Base-by-base conservation (phyloP, 2,113 vertebrate genomes). In the Chinchilla lanigera region DNA sequence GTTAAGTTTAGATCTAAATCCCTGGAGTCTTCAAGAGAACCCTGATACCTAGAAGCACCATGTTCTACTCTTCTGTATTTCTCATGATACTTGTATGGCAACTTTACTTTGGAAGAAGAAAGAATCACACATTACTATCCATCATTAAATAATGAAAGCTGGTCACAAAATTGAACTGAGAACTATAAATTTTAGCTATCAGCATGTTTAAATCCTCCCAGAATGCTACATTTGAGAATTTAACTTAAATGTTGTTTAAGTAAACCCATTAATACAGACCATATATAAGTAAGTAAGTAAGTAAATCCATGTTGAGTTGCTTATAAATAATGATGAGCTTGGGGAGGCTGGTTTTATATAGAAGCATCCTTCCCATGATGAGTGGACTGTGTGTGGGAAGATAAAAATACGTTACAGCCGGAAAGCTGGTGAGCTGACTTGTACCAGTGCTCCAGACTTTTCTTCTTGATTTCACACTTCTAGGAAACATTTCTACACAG, bases 401-500 rank as follows among this genome's bases (percentile, higher is more conserved):
- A 96, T 93, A 47, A 90, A 94, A 94, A 96, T 97, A 35, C 67
- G 93, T 95, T 90, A 95, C 60, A 97, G 58, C 75, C 97, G 85
- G 28, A 58, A 86, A 93, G 58, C 81, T 41, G 52, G 30, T 94
- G 61, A 95, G 35, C 47, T n/a, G 19, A 69, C 75, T 97, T 77
- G 78, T 58, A 47, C 41, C 93, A 94, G 11, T 89, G 63, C 35
- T 90, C 85, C 56, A 97, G 86, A 86, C 38, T 90, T 97, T 65
- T 90, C 71, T 88, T 92, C 69, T 90, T 71, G 80, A 96, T 87
- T 50, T 52, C 61, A 92, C n/a, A 83, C 86, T 95, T 81, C 75
- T 61, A 94, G 86, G 69, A 92, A 97, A 81, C 41, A 83, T 65
- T 95, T 92, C 41, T 82, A 63, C 69, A 77, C 77, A 97, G 82